Base-by-base conservation (phyloP, 2,888 invertebrate genomes). In the Agrilus cyanescens region DNA sequence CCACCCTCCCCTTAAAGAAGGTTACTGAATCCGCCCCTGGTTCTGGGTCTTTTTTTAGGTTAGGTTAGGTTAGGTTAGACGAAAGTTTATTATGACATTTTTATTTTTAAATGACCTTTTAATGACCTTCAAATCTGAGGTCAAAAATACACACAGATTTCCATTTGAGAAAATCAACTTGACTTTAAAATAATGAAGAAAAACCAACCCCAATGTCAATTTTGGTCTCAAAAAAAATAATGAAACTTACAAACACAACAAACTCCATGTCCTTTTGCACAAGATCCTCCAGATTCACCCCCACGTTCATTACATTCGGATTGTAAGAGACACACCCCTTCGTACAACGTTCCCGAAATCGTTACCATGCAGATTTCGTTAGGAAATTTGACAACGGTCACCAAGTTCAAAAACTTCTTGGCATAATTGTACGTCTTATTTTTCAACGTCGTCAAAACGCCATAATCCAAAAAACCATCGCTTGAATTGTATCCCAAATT, bases 201-300 rank as follows among this genome's bases (percentile, higher is more conserved):
- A n/a, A n/a, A n/a, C n/a, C n/a, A n/a, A n/a, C n/a, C n/a, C n/a
- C n/a, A n/a, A n/a, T n/a, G n/a, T n/a, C n/a, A n/a, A n/a, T 30
- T 10, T 30, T 30, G 7, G 10, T 10, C 31, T 30, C 31, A 10
- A 7, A 10, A 7, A 30, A 7, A 30, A 30, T 30, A 42, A 37
- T 33, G 38, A 8, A 53, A 76, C 82, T 78, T 71, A 85, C 85
- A 78, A 47, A 82, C 72, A 57, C 85, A 85, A 57, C 85, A 85
- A 20, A 76, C 77, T 10, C 83, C 85, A 56, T 78, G 79, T 4
- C 82, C 83, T 58, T 76, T 76, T 12, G 82, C 84, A 62, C 85
- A 85, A 1, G 70, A 60, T n/a, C 81, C 82, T 61, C 79, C 73
- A 2, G 72, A 62, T 5, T 69, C 68, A 2, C 85, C 85, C 38